Conservation (phyloP, 2,888 invertebrate species). For the Noctua comes region DNA sequence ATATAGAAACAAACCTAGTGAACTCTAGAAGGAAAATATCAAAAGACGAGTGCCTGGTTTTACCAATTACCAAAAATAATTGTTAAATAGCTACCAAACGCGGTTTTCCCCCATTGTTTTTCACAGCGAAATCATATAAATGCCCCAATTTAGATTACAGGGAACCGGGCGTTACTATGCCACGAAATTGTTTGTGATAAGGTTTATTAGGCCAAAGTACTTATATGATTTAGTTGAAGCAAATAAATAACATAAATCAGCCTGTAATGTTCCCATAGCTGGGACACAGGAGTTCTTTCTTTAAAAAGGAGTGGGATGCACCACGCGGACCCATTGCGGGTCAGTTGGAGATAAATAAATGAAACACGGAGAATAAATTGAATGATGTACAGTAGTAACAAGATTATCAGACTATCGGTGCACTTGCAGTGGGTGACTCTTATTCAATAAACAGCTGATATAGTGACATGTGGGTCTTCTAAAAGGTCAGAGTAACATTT, state of each 20-base stretch:
- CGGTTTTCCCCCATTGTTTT: not conserved
- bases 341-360: not conserved
- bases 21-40: not conserved
- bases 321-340: not conserved
- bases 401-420: not conserved
- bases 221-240: not conserved
- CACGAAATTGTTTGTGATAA: not conserved
- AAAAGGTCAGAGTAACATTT: not conserved
- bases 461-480: not conserved
- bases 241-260: not conserved
- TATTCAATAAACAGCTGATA: slow-evolving; percentile 32
- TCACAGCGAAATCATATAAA: not conserved
- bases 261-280: not conserved
- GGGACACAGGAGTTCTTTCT: not conserved
- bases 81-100: not conserved
- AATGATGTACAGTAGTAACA: not conserved
- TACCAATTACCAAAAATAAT: not conserved
- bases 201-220: not conserved
- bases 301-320: not conserved
- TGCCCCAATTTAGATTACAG: not conserved
- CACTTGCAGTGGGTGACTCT: not conserved
- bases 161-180: not conserved
- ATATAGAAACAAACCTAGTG: not conserved
- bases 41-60: not conserved
- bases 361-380: not conserved